These are phyloP conservation scores for Limanda limanda DNA, from an alignment of 2,113 vertebrate genomes.

Conservation along the genomic window DNA sequence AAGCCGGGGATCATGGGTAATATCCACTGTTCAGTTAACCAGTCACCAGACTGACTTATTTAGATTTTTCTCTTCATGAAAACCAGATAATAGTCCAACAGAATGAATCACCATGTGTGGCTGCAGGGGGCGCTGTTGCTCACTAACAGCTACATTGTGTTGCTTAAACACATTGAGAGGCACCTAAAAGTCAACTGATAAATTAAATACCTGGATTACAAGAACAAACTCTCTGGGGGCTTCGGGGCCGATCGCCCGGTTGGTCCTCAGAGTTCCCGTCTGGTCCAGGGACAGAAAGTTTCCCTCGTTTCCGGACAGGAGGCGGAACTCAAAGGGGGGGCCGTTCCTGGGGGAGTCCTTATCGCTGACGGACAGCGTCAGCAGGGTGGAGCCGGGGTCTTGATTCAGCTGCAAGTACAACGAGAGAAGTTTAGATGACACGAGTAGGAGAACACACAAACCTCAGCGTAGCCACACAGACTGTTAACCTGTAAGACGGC, in stretches of 20 bases:
- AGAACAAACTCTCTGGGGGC: constrained; percentile 89
- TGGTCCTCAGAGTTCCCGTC: constrained; percentile 87
- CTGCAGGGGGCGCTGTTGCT: too few relatives aligned
- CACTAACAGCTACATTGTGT: too few relatives aligned
- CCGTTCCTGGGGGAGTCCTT: constrained; percentile 94
- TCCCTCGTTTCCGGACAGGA: constrained; percentile 91
- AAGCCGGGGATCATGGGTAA: too few relatives aligned
- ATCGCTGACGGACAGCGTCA: constrained; percentile 92
- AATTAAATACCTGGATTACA: constrained; percentile 87
- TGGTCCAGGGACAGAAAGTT: constrained; percentile 89
- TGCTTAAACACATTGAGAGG: neutral
- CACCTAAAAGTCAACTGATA: too few relatives aligned
- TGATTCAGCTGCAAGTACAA: constrained; percentile 88
- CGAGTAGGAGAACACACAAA: neutral
- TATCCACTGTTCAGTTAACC: too few relatives aligned
- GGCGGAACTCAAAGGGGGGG: constrained; percentile 91
- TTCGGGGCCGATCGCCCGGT: constrained; percentile 86
- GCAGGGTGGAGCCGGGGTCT: constrained; percentile 88
- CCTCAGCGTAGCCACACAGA: neutral
- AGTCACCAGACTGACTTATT: too few relatives aligned
- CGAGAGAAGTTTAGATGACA: neutral
- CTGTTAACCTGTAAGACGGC: constrained; percentile 89
- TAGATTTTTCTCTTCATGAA: too few relatives aligned
- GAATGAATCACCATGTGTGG: too few relatives aligned
- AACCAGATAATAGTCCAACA: too few relatives aligned